Base-by-base conservation (phyloP, 2,888 invertebrate species). In the Drosophila fulvimacula region DNA sequence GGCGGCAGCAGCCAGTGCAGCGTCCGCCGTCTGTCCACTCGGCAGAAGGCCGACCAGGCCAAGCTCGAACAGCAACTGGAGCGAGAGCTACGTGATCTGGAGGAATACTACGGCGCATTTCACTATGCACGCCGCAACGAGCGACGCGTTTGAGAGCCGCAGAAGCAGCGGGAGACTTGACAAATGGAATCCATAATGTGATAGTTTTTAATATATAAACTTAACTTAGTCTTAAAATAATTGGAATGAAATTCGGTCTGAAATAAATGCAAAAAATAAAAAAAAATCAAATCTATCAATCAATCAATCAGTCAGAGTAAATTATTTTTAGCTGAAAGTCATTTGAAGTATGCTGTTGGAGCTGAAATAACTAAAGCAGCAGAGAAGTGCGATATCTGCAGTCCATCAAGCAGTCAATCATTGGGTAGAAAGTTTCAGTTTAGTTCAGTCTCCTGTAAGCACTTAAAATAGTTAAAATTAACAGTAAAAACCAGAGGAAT, bases 51-150 rank as follows among this genome's bases (percentile, higher is more conserved):
- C 5, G 69, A 58, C 2, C 75, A 85, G 51, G 73, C 75, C 11
- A 58, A 57, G 15, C 49, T 79, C 39, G 79, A 82, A 46, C 70
- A 61, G 6, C 86, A 89, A 27, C 51, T 82, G 59, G 70, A 83
- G 38, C 75, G 67, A n/a, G 89, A 88, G 10, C 67, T 89, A 0
- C 42, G 63, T 52, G 86, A 88, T 38, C 68, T 89, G 52, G 71
- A 89, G 70, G 89, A 88, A 5, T 88, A 86, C 74, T 88, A 88
- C 9, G 89, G 88, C 5, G 81, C 67, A 15, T 89, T 89, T 17
- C 67, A 85, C 52, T 85, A 68, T 57, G 79, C 89, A 4, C 71
- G 69, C 3, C 76, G 73, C 53, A 79, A 73, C 58, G 83, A 84
- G 17, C 64, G 83, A n/a, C 86, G 80, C 66, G 48, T 85, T 34